Evolutionary conservation across 2,888 invertebrate species (phyloP).

Genomic region (Drosophila rellima): DNA sequence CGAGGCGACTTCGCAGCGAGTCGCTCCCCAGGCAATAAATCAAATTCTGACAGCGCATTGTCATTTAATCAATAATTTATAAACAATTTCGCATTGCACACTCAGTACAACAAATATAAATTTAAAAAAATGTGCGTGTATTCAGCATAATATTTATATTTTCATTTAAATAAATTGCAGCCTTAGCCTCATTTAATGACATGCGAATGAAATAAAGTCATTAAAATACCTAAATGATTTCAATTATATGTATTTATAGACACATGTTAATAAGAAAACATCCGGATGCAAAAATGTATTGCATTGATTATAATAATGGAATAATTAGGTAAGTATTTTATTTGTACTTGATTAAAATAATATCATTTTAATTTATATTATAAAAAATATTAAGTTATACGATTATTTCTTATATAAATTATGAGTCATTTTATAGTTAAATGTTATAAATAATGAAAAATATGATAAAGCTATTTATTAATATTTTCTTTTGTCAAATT

Average conservation of each 20-base stretch:
- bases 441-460: neutral
- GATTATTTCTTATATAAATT: no score
- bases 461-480: neutral
- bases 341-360: no score
- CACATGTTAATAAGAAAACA: neutral
- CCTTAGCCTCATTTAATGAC: conserved; percentile 60
- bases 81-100: conserved; percentile 70
- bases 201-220: conserved; percentile 58
- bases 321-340: neutral
- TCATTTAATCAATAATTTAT: conserved; percentile 84
- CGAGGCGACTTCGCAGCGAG: conserved; percentile 19
- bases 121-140: conserved; percentile 53
- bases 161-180: conserved; percentile 46
- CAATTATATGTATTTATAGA: conserved; percentile 4
- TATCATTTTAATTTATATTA: no score
- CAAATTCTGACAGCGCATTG: conserved; percentile 83
- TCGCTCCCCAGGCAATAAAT: conserved; percentile 70
- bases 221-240: conserved; percentile 18
- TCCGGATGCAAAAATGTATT: neutral
- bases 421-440: neutral
- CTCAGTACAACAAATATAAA: conserved; percentile 24
- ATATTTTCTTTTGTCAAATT: neutral
- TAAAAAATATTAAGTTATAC: no score
- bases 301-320: neutral
- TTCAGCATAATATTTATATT: conserved; percentile 10